Conservation (phyloP, 2,888 invertebrate genomes). For the Agonopterix alstromeriana region DNA sequence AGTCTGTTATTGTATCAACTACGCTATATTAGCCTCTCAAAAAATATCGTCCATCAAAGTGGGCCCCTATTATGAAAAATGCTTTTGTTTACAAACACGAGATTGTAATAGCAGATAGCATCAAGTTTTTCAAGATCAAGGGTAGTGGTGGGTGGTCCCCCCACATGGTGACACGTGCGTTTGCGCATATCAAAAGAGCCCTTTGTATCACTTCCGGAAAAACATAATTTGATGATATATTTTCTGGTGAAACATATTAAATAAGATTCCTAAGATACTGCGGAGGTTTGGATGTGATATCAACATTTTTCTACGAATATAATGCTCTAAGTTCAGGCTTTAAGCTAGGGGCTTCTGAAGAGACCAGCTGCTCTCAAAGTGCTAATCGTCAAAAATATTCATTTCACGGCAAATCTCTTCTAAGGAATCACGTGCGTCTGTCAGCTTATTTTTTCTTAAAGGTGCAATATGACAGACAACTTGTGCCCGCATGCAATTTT, state of each 20-base stretch:
- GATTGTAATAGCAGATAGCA: conserved; percentile 15
- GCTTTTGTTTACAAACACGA: conserved; percentile 24
- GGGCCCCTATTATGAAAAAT: conserved; percentile 14
- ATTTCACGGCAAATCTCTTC: conserved; percentile 43
- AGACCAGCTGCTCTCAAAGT: conserved; percentile 31
- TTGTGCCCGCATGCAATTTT: conserved; percentile 72
- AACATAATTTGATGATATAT: conserved; percentile 5
- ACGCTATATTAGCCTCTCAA: neutral
- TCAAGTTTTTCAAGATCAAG: conserved; percentile 4
- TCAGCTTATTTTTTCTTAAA: conserved; percentile 35
- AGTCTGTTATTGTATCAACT: neutral
- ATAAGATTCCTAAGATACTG: too few relatives aligned
- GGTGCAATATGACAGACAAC: conserved; percentile 53
- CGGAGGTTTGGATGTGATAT: too few relatives aligned
- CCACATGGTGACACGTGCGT: conserved; percentile 14
- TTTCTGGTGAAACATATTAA: too few relatives aligned
- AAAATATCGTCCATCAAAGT: conserved; percentile 6
- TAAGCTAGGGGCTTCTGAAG: neutral
- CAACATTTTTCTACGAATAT: too few relatives aligned
- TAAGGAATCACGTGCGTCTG: conserved; percentile 47
- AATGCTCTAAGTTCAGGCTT: neutral
- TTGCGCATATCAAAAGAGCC: conserved; percentile 6
- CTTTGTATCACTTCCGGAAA: conserved; percentile 13
- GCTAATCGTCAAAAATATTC: conserved; percentile 36
- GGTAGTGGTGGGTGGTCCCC: conserved; percentile 12